Conservation (phyloP, 2,797 vertebrate species). For the Microctenopoma stevenorrisi region DNA sequence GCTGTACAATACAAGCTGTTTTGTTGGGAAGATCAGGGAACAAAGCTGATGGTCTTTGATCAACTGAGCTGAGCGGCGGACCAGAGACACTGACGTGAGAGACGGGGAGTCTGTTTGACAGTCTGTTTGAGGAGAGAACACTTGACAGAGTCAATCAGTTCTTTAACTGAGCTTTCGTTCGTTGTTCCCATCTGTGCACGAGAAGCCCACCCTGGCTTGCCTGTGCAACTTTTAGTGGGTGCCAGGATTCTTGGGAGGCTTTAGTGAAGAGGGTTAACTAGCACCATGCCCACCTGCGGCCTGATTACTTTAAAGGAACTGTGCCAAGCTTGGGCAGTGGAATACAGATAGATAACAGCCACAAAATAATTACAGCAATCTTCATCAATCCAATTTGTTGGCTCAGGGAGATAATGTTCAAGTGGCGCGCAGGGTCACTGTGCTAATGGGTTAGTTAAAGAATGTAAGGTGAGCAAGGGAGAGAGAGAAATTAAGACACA, state of each 20-base stretch:
- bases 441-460: conserved; percentile 50
- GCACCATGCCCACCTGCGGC: conserved; percentile 40
- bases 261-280: conserved; percentile 43
- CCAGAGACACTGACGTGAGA: conserved; percentile 51
- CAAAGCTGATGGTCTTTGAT: conserved; percentile 77
- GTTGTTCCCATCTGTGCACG: conserved; percentile 28
- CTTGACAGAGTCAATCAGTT: conserved; percentile 55
- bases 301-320: conserved; percentile 42
- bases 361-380: conserved; percentile 52
- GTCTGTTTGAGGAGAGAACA: conserved; percentile 64
- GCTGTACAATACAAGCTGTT: conserved; percentile 62
- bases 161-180: conserved; percentile 63
- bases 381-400: conserved; percentile 61
- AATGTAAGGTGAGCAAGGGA: neutral
- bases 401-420: conserved; percentile 43
- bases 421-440: conserved; percentile 48
- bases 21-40: conserved; percentile 69
- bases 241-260: conserved; percentile 1
- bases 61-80: conserved; percentile 54
- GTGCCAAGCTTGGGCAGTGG: conserved; percentile 5
- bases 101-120: conserved; percentile 16
- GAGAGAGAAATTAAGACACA: conserved; percentile 1
- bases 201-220: conserved; percentile 38
- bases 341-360: conserved; percentile 58
- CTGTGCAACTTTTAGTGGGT: conserved; percentile 4